These are phyloP conservation scores for Nebria ingens DNA, from an alignment of 1,140 invertebrate genomes.

Conservation along the genomic window DNA sequence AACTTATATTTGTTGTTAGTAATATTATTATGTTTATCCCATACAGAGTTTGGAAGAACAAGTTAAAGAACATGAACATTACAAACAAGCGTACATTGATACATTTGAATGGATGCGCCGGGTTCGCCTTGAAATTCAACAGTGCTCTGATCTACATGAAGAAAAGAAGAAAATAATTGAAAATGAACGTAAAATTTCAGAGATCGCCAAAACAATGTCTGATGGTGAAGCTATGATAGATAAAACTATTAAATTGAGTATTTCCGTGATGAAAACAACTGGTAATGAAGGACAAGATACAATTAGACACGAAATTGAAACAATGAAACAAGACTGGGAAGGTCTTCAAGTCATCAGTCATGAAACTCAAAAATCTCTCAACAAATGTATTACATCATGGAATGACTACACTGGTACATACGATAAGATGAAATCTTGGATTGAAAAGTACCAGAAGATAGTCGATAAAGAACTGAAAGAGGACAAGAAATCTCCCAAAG, in stretches of 20 bases:
- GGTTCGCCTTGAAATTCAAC: constrained; percentile 71
- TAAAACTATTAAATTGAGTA: constrained; percentile 63
- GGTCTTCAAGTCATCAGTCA: constrained; percentile 68
- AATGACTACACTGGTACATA: constrained; percentile 70
- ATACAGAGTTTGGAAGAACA: constrained; percentile 67
- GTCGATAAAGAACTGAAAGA: constrained; percentile 53
- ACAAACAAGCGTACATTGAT: constrained; percentile 68
- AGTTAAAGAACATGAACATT: constrained; percentile 78
- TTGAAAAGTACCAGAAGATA: constrained; percentile 59
- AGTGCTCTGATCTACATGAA: constrained; percentile 72
- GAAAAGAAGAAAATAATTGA: constrained; percentile 64
- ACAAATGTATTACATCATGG: constrained; percentile 77
- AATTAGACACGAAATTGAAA: constrained; percentile 73
- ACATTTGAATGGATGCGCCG: constrained; percentile 82
- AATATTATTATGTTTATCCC: constrained; percentile 15
- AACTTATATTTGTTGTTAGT: constrained; percentile 15
- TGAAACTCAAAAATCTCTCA: constrained; percentile 65
- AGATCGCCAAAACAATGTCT: constrained; percentile 53
- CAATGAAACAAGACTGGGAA: constrained; percentile 80
- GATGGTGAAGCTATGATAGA: constrained; percentile 63
- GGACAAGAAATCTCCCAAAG: constrained; percentile 71
- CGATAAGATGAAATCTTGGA: constrained; percentile 67
- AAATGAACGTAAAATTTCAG: constrained; percentile 59
- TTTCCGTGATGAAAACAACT: constrained; percentile 68
- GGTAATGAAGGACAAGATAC: constrained; percentile 76